Evolutionary conservation across 2,888 invertebrate genomes (phyloP).

Genomic region (Kryphioiulus occultus): DNA sequence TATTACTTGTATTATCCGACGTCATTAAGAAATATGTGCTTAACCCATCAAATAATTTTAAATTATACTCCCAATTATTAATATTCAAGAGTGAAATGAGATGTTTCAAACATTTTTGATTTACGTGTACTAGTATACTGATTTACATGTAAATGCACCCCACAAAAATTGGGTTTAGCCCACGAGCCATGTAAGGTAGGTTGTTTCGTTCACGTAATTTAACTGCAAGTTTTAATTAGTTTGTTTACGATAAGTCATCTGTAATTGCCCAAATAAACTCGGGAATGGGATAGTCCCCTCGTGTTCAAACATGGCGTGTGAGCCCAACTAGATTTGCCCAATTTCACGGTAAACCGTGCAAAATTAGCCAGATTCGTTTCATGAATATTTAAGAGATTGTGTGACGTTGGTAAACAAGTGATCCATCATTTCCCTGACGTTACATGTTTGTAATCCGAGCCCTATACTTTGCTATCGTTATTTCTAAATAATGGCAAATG

Average conservation of each 20-base stretch:
- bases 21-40: no score
- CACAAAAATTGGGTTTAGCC: no score
- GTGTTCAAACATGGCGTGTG: constrained; percentile 17
- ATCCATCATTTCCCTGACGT: constrained; percentile 20
- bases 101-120: no score
- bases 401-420: background rate
- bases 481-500: background rate
- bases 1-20: no score
- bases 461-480: background rate
- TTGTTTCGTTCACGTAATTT: background rate
- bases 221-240: constrained; percentile 10
- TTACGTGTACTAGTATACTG: no score
- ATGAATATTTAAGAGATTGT: background rate
- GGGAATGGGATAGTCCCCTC: background rate
- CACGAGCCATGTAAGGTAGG: no score
- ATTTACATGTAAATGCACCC: no score
- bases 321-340: background rate
- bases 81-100: no score
- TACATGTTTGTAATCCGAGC: background rate
- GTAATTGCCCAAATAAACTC: background rate
- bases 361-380: constrained; percentile 1
- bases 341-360: constrained; percentile 15
- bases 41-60: no score
- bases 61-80: no score
- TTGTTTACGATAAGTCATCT: constrained; percentile 3